Evolutionary conservation across 2,888 invertebrate genomes (phyloP).

Genomic region (Ophion obscuratus): DNA sequence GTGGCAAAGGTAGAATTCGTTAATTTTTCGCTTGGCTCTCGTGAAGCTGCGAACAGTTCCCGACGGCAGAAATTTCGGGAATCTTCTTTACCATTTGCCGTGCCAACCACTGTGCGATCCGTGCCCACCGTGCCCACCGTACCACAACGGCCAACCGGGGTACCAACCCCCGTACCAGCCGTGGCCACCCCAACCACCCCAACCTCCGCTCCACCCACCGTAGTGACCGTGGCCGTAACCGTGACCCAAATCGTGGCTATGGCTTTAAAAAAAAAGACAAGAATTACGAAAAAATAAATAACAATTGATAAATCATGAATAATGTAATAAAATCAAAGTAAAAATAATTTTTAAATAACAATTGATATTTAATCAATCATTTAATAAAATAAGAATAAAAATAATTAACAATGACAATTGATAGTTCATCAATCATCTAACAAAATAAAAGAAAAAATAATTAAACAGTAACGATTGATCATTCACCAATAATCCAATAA

Average conservation of each 20-base stretch:
- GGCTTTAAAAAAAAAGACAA: slow-evolving; percentile 22
- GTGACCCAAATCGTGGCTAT: slow-evolving; percentile 61
- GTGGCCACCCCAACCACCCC: slow-evolving; percentile 67
- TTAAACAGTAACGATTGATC: no score
- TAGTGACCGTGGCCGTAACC: slow-evolving; percentile 52
- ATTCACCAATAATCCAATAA: no score
- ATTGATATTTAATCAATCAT: no score
- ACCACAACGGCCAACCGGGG: slow-evolving; percentile 70
- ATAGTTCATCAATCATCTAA: no score
- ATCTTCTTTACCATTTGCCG: slow-evolving; percentile 68
- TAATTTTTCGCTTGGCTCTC: neutral
- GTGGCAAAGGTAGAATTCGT: slow-evolving; percentile 41
- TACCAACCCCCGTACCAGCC: slow-evolving; percentile 72
- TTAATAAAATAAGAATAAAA: no score
- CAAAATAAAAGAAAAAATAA: no score
- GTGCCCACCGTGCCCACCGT: slow-evolving; percentile 63
- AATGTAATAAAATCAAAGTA: neutral
- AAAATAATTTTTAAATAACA: no score
- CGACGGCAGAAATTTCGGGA: slow-evolving; percentile 4
- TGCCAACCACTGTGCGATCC: slow-evolving; percentile 68
- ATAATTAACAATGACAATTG: no score
- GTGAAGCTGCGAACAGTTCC: neutral
- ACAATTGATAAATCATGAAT: neutral
- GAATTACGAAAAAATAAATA: neutral
- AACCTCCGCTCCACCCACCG: slow-evolving; percentile 62